Conservation (phyloP, 2,113 vertebrate genomes). For the Puffinus mauretanicus region DNA sequence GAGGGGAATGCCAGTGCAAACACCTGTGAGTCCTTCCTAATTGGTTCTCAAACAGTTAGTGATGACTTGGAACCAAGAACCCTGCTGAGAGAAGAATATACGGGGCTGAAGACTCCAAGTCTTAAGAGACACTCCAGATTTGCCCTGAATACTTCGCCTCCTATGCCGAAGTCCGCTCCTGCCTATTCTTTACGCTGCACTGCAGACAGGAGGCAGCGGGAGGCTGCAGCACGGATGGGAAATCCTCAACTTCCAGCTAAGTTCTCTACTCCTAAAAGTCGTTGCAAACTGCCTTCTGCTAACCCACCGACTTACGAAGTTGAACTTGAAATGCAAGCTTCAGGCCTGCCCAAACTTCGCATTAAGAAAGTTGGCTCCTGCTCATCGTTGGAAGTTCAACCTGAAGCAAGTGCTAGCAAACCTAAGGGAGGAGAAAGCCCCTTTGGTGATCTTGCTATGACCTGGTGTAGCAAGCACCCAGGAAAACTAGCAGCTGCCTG, state of each 20-base stretch:
- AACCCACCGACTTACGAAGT: conserved; percentile 79
- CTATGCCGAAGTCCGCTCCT: background rate
- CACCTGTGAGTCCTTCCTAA: background rate
- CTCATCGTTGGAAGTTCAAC: conserved; percentile 12
- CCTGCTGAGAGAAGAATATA: conserved; percentile 31
- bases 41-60: conserved; percentile 31
- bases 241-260: conserved; percentile 16
- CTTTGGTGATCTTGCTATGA: conserved; percentile 10
- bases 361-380: conserved; percentile 81
- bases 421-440: conserved; percentile 71
- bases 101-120: conserved; percentile 43
- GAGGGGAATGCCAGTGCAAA: conserved; percentile 22
- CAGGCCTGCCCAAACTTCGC: conserved; percentile 88
- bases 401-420: conserved; percentile 43
- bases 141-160: background rate
- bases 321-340: conserved; percentile 87
- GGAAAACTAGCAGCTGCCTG: conserved; percentile 73
- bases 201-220: conserved; percentile 80
- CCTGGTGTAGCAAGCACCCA: conserved; percentile 70
- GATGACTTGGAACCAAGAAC: conserved; percentile 53
- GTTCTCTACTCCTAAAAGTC: conserved; percentile 53
- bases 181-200: conserved; percentile 76
- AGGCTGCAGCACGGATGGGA: conserved; percentile 77
- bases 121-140: conserved; percentile 50
- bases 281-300: background rate